Evolutionary conservation across 2,797 vertebrate species (phyloP), one percentile per base, ranked within the genome.

Genomic region (Yasuhikotakia modesta): DNA sequence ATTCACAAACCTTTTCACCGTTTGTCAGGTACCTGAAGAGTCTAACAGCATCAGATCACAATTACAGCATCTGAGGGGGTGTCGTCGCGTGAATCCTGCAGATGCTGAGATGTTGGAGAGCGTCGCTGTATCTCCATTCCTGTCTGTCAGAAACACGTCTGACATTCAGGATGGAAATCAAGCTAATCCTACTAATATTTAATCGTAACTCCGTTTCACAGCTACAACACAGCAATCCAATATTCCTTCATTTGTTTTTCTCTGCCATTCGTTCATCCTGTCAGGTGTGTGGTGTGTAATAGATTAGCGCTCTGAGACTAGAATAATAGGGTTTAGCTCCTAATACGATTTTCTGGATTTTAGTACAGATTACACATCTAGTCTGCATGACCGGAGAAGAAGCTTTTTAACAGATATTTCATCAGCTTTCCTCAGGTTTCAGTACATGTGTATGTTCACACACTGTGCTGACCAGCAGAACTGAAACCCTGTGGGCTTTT

Each of bases 261-360:
- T 32, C 60, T 60, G 17, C 32, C 53, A 11, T 52, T 58, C 16
- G 4, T 48, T 30, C 35, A 7, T 39, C 58, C 60, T 70, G 64
- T 73, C 73, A 77, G 73, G 53, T 81, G 55, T 71, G 57, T 65
- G 43, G 48, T 7, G 50, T 58, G 53, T 22, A n/a, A 52, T 75
- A 89, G 88, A 91, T 90, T 91, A 88, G 79, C 83, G 78, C 74
- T 63, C 70, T 53, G 82, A 84, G 89, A 48, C 65, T 82, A 45
- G 50, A 80, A 82, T 78, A 74, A 70, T 68, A 43, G 30, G 79
- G 70, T 79, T 81, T 76, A 83, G 65, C 35, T 64, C 22, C 19
- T 85, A 83, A 85, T 83, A 71, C 60, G 68, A 82, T 79, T 85
- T 53, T 50, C 32, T 70, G 71, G 81, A 68, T 82, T 80, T 82